Percentiles rank a stretch among this genome's conserved stretches.
These are phyloP conservation scores for Platycheirus rosarum DNA, from an alignment of 2,888 invertebrate species.

Conservation along the genomic window DNA sequence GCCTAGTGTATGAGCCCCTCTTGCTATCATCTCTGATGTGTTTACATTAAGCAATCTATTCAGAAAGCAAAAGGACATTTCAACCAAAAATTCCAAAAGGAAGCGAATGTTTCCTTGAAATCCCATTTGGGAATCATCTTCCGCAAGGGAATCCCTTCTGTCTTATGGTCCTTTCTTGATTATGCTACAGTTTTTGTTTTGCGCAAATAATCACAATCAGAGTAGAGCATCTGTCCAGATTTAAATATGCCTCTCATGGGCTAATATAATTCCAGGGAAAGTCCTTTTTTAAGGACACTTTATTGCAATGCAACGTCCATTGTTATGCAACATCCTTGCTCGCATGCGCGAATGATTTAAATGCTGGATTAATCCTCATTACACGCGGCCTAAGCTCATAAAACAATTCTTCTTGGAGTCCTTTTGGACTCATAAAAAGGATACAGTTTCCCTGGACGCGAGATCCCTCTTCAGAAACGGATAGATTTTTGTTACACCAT, in stretches of 20 bases:
- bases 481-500: slow-evolving; percentile 56
- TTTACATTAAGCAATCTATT: slow-evolving; percentile 72
- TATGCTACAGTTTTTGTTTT: slow-evolving; percentile 54
- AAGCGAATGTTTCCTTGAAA: slow-evolving; percentile 10
- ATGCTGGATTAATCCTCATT: slow-evolving; percentile 65
- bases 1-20: slow-evolving; percentile 66
- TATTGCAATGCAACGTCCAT: slow-evolving; percentile 47
- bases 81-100: slow-evolving; percentile 61
- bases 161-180: slow-evolving; percentile 53
- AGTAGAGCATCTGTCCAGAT: slow-evolving; percentile 62
- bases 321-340: slow-evolving; percentile 66
- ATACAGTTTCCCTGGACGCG: slow-evolving; percentile 24
- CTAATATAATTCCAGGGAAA: slow-evolving; percentile 55
- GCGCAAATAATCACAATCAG: slow-evolving; percentile 54
- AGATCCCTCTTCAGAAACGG: slow-evolving; percentile 12
- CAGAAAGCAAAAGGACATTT: slow-evolving; percentile 63
- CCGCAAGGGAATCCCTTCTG: slow-evolving; percentile 59
- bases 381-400: slow-evolving; percentile 59
- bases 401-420: slow-evolving; percentile 35
- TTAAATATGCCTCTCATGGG: not conserved
- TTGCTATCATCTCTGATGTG: slow-evolving; percentile 42
- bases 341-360: slow-evolving; percentile 59
- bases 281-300: slow-evolving; percentile 60
- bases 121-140: slow-evolving; percentile 40
- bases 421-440: slow-evolving; percentile 26